Evolutionary conservation across 2,797 vertebrate genomes (phyloP).

Genomic region (Catostomus latipinnis): DNA sequence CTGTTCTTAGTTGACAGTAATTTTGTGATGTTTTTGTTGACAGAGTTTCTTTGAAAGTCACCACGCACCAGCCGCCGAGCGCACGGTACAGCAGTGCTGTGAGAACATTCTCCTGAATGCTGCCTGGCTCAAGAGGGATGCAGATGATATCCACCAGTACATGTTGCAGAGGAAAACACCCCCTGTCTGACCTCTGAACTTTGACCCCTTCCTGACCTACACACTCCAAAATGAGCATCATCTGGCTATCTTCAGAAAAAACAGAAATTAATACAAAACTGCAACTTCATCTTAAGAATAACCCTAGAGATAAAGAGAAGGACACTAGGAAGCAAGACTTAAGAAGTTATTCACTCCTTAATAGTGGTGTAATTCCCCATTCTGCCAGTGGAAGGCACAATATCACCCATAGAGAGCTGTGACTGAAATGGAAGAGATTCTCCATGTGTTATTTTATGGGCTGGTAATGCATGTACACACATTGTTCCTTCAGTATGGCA

Average conservation of each 20-base stretch:
- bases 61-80: constrained; percentile 91
- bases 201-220: constrained; percentile 18
- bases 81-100: constrained; percentile 97
- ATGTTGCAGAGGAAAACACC: constrained; percentile 88
- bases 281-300: constrained; percentile 70
- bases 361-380: constrained; percentile 48
- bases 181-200: constrained; percentile 79
- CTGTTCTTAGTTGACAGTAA: background rate
- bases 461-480: constrained; percentile 47
- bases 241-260: constrained; percentile 44
- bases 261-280: constrained; percentile 52
- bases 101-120: constrained; percentile 96
- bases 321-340: constrained; percentile 37
- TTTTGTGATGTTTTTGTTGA: background rate
- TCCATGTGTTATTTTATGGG: constrained; percentile 31
- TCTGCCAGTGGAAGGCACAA: constrained; percentile 49
- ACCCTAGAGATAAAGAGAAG: constrained; percentile 44
- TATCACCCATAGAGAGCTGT: constrained; percentile 34
- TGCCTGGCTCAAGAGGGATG: constrained; percentile 92
- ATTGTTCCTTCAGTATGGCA: constrained; percentile 44
- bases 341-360: constrained; percentile 15
- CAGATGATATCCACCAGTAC: constrained; percentile 90
- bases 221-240: constrained; percentile 52
- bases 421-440: constrained; percentile 34
- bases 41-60: constrained; percentile 97